These are phyloP conservation scores for Sebastes hubbsi DNA, from an alignment of 2,797 vertebrate species.

Conservation along the genomic window DNA sequence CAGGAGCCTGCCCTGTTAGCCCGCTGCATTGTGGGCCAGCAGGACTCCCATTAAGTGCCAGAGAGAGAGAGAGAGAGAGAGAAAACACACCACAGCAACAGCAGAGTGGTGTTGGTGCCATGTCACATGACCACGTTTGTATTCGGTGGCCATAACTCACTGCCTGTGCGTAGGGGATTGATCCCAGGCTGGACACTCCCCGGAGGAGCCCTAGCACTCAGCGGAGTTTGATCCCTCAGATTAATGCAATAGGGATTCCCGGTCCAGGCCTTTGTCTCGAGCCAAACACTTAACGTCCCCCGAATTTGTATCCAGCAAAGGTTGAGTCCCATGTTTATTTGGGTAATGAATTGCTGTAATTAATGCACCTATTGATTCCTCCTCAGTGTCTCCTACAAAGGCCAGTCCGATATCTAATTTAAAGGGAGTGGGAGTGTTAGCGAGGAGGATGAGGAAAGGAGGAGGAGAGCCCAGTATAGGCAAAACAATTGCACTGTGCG, in stretches of 20 bases:
- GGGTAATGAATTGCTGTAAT: constrained; percentile 99
- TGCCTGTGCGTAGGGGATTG: constrained; percentile 85
- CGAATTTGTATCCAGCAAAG: constrained; percentile 91
- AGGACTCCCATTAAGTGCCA: constrained; percentile 70
- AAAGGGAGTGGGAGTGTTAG: constrained; percentile 85
- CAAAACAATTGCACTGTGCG: constrained; percentile 81
- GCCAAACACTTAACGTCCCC: constrained; percentile 84
- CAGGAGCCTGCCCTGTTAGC: constrained; percentile 63
- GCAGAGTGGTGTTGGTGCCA: constrained; percentile 76
- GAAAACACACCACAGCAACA: constrained; percentile 65
- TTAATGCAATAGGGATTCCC: constrained; percentile 89
- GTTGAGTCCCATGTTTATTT: constrained; percentile 93
- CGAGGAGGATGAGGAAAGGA: constrained; percentile 64
- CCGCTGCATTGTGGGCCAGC: constrained; percentile 71
- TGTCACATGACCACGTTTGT: constrained; percentile 93
- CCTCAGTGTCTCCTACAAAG: constrained; percentile 90
- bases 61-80: constrained; percentile 32
- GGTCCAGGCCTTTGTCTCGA: constrained; percentile 88
- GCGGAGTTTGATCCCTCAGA: constrained; percentile 90
- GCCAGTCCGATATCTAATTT: constrained; percentile 97
- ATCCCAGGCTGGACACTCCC: constrained; percentile 89
- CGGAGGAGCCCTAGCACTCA: constrained; percentile 86
- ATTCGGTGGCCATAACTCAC: constrained; percentile 94
- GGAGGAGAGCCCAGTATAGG: constrained; percentile 73
- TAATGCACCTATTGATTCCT: constrained; percentile 96